Conservation (phyloP, 2,888 invertebrate species). For the Celastrina argiolus region DNA sequence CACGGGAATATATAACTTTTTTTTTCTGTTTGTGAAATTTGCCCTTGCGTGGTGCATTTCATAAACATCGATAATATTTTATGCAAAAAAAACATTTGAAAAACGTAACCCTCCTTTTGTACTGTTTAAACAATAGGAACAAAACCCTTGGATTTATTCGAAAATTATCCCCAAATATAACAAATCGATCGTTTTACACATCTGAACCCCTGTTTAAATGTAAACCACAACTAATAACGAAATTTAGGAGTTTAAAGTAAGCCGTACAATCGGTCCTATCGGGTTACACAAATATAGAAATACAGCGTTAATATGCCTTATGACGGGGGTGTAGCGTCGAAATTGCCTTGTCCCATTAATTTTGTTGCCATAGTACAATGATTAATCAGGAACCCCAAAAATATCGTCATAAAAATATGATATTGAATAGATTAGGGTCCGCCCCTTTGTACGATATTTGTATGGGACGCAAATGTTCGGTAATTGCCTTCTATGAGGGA, state of each 20-base stretch:
- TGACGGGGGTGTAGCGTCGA: constrained; percentile 22
- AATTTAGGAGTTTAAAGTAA: constrained; percentile 36
- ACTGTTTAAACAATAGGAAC: background rate
- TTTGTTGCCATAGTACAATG: constrained; percentile 36
- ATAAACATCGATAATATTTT: background rate
- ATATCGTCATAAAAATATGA: constrained; percentile 49
- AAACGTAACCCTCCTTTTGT: background rate
- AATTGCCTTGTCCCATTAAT: background rate
- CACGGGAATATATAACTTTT: too few species aligned
- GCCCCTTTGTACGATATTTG: constrained; percentile 29
- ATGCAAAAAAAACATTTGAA: background rate
- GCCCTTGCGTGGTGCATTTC: background rate
- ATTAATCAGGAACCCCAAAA: constrained; percentile 40
- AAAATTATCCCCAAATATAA: background rate
- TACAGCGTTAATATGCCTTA: background rate
- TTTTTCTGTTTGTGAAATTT: too few species aligned
- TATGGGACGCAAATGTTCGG: constrained; percentile 28
- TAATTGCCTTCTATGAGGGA: constrained; percentile 26
- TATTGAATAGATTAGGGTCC: constrained; percentile 42
- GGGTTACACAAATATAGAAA: constrained; percentile 29
- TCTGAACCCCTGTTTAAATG: constrained; percentile 30
- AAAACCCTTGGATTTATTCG: background rate
- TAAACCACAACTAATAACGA: constrained; percentile 31
- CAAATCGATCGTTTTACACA: constrained; percentile 27
- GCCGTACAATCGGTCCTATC: constrained; percentile 36